Evolutionary conservation across 1,140 invertebrate species (phyloP).

Genomic region (Copidosoma floridanum): DNA sequence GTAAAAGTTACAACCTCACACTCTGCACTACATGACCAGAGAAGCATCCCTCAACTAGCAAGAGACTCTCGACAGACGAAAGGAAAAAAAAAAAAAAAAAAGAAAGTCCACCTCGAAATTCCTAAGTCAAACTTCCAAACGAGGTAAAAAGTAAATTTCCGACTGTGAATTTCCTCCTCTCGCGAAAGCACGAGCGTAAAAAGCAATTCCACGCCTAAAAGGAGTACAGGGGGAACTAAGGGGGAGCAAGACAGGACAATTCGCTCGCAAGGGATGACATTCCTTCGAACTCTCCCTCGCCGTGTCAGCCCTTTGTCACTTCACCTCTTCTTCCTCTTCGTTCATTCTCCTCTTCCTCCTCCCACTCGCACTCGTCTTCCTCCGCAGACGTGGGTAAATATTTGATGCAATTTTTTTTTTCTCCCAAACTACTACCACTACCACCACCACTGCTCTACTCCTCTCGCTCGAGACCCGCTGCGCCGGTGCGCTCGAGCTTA

Average conservation of each 20-base stretch:
- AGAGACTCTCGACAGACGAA: no score
- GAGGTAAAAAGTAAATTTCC: constrained; percentile 13
- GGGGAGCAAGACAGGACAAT: background rate
- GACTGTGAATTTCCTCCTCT: background rate
- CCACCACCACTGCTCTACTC: no score
- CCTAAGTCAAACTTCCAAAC: background rate
- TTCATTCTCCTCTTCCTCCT: no score
- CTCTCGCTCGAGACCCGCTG: no score
- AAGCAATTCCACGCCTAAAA: background rate
- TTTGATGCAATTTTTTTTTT: constrained; percentile 35
- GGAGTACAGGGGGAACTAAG: background rate
- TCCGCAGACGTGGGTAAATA: constrained; percentile 30
- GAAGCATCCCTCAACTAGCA: no score
- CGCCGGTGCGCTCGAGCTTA: background rate
- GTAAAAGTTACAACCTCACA: no score
- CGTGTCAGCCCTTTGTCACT: constrained; percentile 1
- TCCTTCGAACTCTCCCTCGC: background rate
- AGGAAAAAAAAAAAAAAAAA: no score
- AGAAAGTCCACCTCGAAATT: no score
- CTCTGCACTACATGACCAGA: no score
- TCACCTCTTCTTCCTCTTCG: no score
- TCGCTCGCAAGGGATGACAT: constrained; percentile 1
- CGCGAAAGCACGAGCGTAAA: background rate
- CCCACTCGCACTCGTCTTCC: no score
- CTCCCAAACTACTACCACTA: background rate